A percentile compares a stretch with the other conserved stretches of the same genome.
Evolutionary conservation across 1,140 invertebrate species (phyloP).

Genomic region (Drosophila athabasca): DNA sequence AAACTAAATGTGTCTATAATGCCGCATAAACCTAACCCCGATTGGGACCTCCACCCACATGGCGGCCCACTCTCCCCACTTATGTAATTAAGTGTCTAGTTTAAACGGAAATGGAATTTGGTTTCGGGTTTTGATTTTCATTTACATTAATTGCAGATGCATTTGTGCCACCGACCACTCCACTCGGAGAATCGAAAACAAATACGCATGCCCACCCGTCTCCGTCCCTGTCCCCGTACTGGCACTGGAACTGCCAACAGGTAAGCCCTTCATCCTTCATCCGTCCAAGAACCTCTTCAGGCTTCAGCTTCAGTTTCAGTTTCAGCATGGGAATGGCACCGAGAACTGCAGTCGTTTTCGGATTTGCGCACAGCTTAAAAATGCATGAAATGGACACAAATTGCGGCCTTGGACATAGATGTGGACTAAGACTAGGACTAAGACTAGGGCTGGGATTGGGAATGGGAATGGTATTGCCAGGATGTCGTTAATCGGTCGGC

Average conservation of each 20-base stretch:
- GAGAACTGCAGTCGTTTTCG: background rate
- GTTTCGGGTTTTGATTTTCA: constrained; percentile 76
- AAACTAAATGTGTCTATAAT: constrained; percentile 55
- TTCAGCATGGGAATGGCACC: background rate
- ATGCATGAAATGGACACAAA: constrained; percentile 49
- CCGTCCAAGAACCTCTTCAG: background rate
- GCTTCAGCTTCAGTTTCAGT: too few relatives aligned
- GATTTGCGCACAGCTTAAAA: constrained; percentile 35
- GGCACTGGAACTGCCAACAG: background rate
- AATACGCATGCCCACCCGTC: background rate
- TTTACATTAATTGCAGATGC: constrained; percentile 77
- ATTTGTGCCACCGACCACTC: constrained; percentile 55
- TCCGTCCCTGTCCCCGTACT: too few relatives aligned
- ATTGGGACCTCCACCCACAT: background rate
- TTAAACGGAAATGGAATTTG: constrained; percentile 77
- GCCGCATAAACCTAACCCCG: constrained; percentile 22
- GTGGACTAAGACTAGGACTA: constrained; percentile 4
- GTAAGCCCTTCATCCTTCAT: background rate
- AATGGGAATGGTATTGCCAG: background rate
- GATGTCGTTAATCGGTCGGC: constrained; percentile 50
- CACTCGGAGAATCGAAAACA: constrained; percentile 30
- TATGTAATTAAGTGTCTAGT: constrained; percentile 75
- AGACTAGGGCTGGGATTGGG: background rate
- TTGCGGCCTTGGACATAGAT: background rate
- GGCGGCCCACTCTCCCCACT: constrained; percentile 59